Percentiles rank a stretch among this genome's conserved stretches.
Conservation (phyloP, 2,113 vertebrate genomes). For the Otus sunia region DNA sequence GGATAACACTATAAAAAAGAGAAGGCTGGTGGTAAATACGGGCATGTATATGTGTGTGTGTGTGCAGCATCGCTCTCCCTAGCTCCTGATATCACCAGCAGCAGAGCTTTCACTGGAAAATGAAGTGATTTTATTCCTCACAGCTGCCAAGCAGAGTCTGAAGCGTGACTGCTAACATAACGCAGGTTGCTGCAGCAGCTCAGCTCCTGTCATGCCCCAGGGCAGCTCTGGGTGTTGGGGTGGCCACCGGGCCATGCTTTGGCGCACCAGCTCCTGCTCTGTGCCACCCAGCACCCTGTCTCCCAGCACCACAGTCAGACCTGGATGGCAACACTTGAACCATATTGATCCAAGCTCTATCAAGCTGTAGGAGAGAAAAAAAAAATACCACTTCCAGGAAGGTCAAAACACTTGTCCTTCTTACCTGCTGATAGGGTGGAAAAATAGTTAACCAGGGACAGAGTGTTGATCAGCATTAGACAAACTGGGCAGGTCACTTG, state of each 20-base stretch:
- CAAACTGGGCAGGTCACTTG: not conserved
- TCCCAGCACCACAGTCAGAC: not conserved
- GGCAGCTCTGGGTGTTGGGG: not conserved
- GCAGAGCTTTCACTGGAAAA: not conserved
- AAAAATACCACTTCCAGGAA: not conserved
- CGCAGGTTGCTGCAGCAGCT: not conserved
- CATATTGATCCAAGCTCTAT: not conserved
- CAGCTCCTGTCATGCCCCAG: fast-evolving
- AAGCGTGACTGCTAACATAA: not conserved
- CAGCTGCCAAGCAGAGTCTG: not conserved
- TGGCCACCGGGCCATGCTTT: not conserved
- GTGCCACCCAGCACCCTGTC: not conserved
- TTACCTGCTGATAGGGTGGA: not conserved
- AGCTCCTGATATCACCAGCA: not conserved
- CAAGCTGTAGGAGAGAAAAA: not conserved
- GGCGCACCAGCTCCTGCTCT: not conserved
- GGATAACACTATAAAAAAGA: not conserved
- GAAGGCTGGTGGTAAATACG: not conserved
- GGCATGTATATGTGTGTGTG: not conserved
- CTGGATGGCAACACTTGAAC: not conserved
- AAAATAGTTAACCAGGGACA: not conserved
- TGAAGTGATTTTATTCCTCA: not conserved
- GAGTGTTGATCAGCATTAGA: not conserved
- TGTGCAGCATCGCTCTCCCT: not conserved
- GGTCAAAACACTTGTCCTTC: not conserved